These are phyloP conservation scores for Synergus gifuensis DNA, from an alignment of 2,888 invertebrate genomes.

Conservation along the genomic window DNA sequence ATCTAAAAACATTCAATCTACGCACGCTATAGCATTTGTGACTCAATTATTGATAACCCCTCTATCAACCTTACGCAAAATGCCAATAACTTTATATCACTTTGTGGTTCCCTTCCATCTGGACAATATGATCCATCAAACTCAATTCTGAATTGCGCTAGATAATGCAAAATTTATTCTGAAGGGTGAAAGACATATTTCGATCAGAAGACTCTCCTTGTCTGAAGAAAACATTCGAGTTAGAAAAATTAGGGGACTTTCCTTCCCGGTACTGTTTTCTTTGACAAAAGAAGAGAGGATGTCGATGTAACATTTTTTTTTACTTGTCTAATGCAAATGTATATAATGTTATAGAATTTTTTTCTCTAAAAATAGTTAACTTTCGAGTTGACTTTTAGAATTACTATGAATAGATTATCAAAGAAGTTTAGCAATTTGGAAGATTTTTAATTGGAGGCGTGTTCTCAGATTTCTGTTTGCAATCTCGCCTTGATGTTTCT, in stretches of 20 bases:
- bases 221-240: not conserved
- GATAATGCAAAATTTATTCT: constrained; percentile 9
- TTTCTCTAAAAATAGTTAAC: too few species aligned
- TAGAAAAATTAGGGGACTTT: not conserved
- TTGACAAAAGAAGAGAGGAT: too few species aligned
- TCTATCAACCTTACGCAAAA: constrained; percentile 9
- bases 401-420: not conserved
- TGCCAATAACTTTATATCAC: constrained; percentile 14
- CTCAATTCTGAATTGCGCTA: not conserved
- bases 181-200: not conserved
- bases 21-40: not conserved
- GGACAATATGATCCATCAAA: constrained; percentile 11
- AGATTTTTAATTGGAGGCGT: not conserved
- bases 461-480: not conserved
- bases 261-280: not conserved
- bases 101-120: not conserved
- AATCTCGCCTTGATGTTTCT: not conserved
- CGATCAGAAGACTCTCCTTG: not conserved
- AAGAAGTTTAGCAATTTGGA: not conserved
- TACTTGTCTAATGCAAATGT: too few species aligned
- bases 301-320: too few species aligned
- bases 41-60: constrained; percentile 35
- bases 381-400: too few species aligned
- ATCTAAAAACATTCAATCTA: not conserved
- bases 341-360: too few species aligned